Conservation (phyloP, 2,888 invertebrate genomes). For the Caenorhabditis sp. region DNA sequence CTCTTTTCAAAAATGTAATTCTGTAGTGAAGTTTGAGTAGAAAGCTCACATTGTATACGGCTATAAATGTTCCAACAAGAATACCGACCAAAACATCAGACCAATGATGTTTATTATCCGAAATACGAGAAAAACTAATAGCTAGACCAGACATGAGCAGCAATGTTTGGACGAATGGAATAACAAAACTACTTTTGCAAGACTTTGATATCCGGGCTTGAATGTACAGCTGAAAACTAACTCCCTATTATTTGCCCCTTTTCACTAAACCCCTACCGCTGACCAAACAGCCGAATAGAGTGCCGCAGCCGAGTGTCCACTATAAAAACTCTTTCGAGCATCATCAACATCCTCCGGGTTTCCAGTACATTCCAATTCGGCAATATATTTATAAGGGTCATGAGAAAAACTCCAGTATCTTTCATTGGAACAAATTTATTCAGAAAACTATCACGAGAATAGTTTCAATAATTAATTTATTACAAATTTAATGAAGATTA, state of each 20-base stretch:
- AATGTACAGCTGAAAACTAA: slow-evolving; percentile 36
- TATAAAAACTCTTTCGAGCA: slow-evolving; percentile 52
- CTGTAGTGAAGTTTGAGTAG: background rate
- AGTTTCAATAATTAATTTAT: no score
- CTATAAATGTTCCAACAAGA: slow-evolving; percentile 72
- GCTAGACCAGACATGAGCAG: slow-evolving; percentile 24
- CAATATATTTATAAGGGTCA: slow-evolving; percentile 11
- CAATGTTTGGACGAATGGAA: slow-evolving; percentile 35
- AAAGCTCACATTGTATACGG: slow-evolving; percentile 56
- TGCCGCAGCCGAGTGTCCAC: slow-evolving; percentile 52
- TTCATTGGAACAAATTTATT: no score
- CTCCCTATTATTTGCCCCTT: background rate
- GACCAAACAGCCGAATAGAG: slow-evolving; percentile 48
- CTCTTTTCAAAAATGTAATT: no score
- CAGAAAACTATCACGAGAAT: no score
- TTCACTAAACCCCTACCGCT: background rate
- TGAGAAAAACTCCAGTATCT: background rate
- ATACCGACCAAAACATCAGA: slow-evolving; percentile 88
- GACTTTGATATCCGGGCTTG: slow-evolving; percentile 37
- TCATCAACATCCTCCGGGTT: slow-evolving; percentile 30
- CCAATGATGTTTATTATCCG: slow-evolving; percentile 97
- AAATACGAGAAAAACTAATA: slow-evolving; percentile 78
- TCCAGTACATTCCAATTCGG: slow-evolving; percentile 40
- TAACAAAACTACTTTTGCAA: slow-evolving; percentile 19
- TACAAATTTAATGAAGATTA: no score